Conservation (phyloP, 2,888 invertebrate genomes). For the Tinea pellionella region DNA sequence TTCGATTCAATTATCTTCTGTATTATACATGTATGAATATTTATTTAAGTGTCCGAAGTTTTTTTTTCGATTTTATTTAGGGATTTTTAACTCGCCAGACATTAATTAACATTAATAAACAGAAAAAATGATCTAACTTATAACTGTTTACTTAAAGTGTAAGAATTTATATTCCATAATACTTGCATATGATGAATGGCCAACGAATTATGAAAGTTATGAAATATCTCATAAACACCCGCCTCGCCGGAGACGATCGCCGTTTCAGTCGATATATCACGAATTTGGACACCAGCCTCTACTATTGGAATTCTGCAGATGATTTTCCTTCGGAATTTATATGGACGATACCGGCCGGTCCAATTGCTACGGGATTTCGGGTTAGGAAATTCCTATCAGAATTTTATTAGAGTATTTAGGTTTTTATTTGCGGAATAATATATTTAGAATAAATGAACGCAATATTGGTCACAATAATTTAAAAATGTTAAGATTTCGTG, state of each 20-base stretch:
- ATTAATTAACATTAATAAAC: too few relatives aligned
- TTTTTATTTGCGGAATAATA: not conserved
- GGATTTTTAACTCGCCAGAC: too few relatives aligned
- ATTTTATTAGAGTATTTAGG: not conserved
- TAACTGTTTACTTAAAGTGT: too few relatives aligned
- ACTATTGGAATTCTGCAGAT: constrained; percentile 57
- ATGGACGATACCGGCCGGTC: constrained; percentile 31
- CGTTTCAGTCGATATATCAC: constrained; percentile 52
- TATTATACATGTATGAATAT: too few relatives aligned
- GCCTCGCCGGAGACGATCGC: constrained; percentile 30
- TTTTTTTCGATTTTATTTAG: too few relatives aligned
- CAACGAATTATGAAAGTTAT: constrained; percentile 43
- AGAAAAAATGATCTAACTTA: too few relatives aligned
- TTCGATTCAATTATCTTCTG: too few relatives aligned
- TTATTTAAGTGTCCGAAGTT: too few relatives aligned
- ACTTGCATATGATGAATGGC: constrained; percentile 41
- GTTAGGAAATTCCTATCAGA: constrained; percentile 21
- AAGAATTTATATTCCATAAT: too few relatives aligned
- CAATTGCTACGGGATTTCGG: constrained; percentile 35
- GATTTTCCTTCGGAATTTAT: constrained; percentile 50
- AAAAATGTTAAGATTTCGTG: not conserved
- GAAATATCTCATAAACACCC: constrained; percentile 64
- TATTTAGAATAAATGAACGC: not conserved
- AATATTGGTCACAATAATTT: not conserved
- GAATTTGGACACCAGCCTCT: constrained; percentile 52